phyloP scores from a whole-genome alignment of 1,140 invertebrate species.

The Procambarus virginalis region DNA sequence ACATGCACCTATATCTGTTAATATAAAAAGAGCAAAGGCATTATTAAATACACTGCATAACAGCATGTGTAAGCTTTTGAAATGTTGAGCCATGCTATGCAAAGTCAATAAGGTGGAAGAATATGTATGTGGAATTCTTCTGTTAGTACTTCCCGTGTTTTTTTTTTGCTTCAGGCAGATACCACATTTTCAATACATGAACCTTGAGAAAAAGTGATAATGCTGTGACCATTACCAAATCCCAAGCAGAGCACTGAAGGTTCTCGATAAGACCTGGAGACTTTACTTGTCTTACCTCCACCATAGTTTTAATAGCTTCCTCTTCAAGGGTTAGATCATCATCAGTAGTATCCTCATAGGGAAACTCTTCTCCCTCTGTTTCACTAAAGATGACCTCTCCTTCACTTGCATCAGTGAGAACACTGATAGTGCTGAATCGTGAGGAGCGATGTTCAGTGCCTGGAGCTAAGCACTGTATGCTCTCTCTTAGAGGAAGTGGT shows the following conservation, averaged over 20 bases:
- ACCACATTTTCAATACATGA: constrained; percentile 15
- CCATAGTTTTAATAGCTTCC: constrained; percentile 60
- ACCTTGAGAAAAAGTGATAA: constrained; percentile 16
- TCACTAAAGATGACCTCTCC: constrained; percentile 66
- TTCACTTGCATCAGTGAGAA: constrained; percentile 63
- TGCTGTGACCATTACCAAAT: constrained; percentile 14
- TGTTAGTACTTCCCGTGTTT: constrained; percentile 22
- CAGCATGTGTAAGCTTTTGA: constrained; percentile 8
- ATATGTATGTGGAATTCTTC: constrained; percentile 4
- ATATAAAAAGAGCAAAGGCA: background rate
- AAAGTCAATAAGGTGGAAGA: background rate
- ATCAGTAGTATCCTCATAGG: constrained; percentile 68
- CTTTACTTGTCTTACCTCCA: constrained; percentile 60
- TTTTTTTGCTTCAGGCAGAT: constrained; percentile 17
- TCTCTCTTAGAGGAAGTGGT: constrained; percentile 22
- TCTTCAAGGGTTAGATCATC: constrained; percentile 69
- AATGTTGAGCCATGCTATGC: constrained; percentile 25
- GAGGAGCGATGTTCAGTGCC: constrained; percentile 29
- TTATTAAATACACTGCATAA: constrained; percentile 6
- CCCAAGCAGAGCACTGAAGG: constrained; percentile 33
- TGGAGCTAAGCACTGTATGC: background rate
- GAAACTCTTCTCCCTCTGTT: constrained; percentile 67
- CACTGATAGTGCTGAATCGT: constrained; percentile 63
- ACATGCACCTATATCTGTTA: background rate
- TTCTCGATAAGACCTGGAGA: background rate